Conservation (phyloP, 2,113 vertebrate genomes). For the Archocentrus centrarchus region DNA sequence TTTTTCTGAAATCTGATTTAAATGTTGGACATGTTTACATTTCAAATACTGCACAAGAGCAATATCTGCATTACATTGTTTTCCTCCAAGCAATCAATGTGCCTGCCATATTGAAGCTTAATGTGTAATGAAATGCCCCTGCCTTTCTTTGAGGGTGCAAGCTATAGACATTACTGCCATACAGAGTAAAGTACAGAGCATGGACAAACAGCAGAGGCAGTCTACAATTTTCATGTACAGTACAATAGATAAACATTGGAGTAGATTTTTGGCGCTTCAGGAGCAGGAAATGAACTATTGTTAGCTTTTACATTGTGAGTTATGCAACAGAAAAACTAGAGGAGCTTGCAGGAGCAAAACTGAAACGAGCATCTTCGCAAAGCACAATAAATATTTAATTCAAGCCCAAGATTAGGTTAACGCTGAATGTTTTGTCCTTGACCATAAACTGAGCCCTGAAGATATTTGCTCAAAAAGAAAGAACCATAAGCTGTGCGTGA, state of each 20-base stretch:
- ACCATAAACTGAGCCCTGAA: constrained; percentile 42
- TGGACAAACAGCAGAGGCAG: constrained; percentile 33
- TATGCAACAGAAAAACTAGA: constrained; percentile 46
- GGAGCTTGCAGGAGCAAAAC: constrained; percentile 58
- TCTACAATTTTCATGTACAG: constrained; percentile 40
- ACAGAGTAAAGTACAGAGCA: constrained; percentile 19
- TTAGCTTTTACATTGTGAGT: constrained; percentile 60
- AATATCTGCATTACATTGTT: constrained; percentile 5
- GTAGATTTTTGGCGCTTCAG: constrained; percentile 37
- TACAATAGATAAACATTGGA: constrained; percentile 27
- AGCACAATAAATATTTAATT: constrained; percentile 78
- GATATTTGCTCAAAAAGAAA: constrained; percentile 62
- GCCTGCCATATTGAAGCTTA: constrained; percentile 11
- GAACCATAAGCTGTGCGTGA: constrained; percentile 44
- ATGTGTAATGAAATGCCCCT: constrained; percentile 27
- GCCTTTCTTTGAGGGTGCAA: constrained; percentile 27
- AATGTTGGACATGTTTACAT: constrained; percentile 45
- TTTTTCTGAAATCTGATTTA: constrained; percentile 49
- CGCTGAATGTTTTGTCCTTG: constrained; percentile 59
- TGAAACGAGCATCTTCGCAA: constrained; percentile 69
- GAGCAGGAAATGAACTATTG: constrained; percentile 63
- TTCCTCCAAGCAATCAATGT: constrained; percentile 31
- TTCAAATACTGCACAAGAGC: constrained; percentile 26
- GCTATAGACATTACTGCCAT: constrained; percentile 14
- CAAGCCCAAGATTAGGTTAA: constrained; percentile 53